A percentile compares a stretch with the other conserved stretches of the same genome.
phyloP scores from a whole-genome alignment of 2,797 vertebrate species.

The Falco cherrug region DNA sequence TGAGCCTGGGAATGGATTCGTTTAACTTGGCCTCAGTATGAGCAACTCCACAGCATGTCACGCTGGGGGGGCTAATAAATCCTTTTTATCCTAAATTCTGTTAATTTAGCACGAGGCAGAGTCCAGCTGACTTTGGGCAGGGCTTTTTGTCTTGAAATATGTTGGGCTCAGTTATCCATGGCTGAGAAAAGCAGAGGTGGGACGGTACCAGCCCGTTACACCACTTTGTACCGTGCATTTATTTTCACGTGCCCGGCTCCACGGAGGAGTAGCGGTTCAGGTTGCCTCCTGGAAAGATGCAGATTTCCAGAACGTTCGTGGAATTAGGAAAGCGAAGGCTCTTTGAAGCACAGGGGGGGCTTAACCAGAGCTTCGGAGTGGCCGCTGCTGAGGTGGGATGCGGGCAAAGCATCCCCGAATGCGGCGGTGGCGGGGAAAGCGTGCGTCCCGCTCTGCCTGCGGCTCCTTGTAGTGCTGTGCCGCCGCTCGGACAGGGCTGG shows the following conservation, averaged over 20 bases:
- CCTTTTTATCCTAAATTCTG: background rate
- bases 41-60: background rate
- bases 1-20: background rate
- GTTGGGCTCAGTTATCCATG: background rate
- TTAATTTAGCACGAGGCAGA: background rate
- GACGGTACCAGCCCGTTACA: background rate
- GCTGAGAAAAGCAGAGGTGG: background rate
- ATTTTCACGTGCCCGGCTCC: background rate
- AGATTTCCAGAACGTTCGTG: background rate
- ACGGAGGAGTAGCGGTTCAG: background rate
- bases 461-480: background rate
- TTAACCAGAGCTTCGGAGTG: background rate
- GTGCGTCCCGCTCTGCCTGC: fast-evolving
- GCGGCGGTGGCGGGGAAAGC: background rate
- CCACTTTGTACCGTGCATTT: background rate
- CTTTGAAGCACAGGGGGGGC: fast-evolving
- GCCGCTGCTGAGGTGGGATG: no score
- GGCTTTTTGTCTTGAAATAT: background rate
- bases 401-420: no score
- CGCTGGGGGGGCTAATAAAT: background rate
- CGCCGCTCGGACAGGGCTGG: fast-evolving
- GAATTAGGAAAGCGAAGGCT: fast-evolving
- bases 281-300: background rate
- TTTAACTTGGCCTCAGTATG: background rate
- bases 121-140: background rate